A percentile compares a stretch with the other conserved stretches of the same genome.
These are phyloP conservation scores for Pterophyllum scalare DNA, from an alignment of 2,113 vertebrate genomes.

Conservation along the genomic window DNA sequence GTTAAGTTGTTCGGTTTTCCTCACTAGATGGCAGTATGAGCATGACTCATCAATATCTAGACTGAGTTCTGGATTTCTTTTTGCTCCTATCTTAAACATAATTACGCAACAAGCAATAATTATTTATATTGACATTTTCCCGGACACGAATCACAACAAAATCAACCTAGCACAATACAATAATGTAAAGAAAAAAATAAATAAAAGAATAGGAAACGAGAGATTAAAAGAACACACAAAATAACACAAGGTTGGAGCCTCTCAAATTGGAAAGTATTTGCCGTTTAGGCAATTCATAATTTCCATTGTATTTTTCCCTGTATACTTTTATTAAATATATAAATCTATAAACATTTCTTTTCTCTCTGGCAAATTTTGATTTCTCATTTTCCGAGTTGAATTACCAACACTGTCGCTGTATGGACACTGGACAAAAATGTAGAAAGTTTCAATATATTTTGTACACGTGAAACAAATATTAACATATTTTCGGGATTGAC, in stretches of 20 bases:
- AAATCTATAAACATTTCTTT: neutral
- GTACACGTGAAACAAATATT: neutral
- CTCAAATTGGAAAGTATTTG: neutral
- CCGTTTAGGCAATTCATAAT: too few relatives aligned
- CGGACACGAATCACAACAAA: neutral
- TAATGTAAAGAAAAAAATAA: neutral
- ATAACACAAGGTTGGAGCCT: neutral
- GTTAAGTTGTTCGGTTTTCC: neutral
- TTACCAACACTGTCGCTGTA: neutral
- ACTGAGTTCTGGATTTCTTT: neutral
- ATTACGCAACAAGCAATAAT: neutral
- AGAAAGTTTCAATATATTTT: neutral
- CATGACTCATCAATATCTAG: neutral
- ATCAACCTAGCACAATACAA: neutral
- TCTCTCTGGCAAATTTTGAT: too few relatives aligned
- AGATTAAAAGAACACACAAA: neutral
- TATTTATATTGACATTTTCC: neutral
- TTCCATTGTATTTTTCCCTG: too few relatives aligned
- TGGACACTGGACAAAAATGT: neutral
- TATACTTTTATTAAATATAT: neutral
- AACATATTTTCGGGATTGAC: neutral
- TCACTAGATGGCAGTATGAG: conserved; percentile 68
- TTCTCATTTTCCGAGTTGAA: too few relatives aligned
- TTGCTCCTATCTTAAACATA: neutral
- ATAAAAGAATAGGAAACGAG: neutral